Percentiles rank a stretch among this genome's conserved stretches.
Conservation (phyloP, 2,888 invertebrate species). For the Hemaris fuciformis region DNA sequence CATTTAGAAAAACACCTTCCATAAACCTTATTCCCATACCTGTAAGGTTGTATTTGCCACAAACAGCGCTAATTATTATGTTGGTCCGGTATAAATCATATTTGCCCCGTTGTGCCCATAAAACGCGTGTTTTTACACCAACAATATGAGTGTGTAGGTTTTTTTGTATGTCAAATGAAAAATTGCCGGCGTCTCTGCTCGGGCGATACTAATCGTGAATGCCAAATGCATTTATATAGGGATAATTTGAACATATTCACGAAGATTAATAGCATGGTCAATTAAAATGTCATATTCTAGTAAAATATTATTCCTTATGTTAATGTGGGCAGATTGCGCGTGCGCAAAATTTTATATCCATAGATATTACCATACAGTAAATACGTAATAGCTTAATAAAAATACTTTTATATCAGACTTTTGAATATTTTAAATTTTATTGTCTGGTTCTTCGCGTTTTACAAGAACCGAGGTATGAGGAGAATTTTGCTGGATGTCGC, state of each 20-base stretch:
- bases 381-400: neutral
- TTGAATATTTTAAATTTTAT: neutral
- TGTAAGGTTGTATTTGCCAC: slow-evolving; percentile 35
- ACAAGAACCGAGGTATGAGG: neutral
- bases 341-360: neutral
- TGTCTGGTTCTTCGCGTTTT: neutral
- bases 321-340: neutral
- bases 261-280: neutral
- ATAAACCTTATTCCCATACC: slow-evolving; percentile 26
- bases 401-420: neutral
- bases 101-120: slow-evolving; percentile 59
- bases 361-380: neutral
- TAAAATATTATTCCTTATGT: neutral
- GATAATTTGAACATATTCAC: neutral
- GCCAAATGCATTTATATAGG: slow-evolving; percentile 25
- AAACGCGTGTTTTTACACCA: slow-evolving; percentile 74
- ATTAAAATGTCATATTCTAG: neutral
- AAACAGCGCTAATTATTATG: slow-evolving; percentile 14
- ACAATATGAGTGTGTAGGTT: slow-evolving; percentile 62
- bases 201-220: slow-evolving; percentile 46
- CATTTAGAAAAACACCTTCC: slow-evolving; percentile 16
- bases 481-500: neutral
- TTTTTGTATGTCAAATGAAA: slow-evolving; percentile 45
- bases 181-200: slow-evolving; percentile 50
- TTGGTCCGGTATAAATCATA: slow-evolving; percentile 68